Conservation (phyloP, 2,888 invertebrate genomes). For the Drosophila cracens region DNA sequence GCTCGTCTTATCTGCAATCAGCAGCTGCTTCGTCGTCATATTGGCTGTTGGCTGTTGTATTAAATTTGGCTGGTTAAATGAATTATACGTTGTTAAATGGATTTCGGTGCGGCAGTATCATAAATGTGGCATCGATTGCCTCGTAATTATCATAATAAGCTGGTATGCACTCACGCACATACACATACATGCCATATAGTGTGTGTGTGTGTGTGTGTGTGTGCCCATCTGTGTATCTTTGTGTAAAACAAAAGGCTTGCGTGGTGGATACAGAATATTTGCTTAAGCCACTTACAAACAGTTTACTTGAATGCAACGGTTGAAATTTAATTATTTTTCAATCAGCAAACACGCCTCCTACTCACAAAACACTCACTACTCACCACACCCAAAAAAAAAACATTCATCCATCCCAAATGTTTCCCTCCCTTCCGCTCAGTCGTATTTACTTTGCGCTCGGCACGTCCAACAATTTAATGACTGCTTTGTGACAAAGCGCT, state of each 20-base stretch:
- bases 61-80: slow-evolving; percentile 41
- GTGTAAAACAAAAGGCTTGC: slow-evolving; percentile 23
- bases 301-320: slow-evolving; percentile 8
- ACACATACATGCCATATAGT: neutral
- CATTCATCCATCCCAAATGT: neutral
- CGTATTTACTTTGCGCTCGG: slow-evolving; percentile 32
- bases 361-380: neutral
- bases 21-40: slow-evolving; percentile 9
- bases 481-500: slow-evolving; percentile 37
- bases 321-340: slow-evolving; percentile 39
- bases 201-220: neutral
- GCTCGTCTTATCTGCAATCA: slow-evolving; percentile 39
- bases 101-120: slow-evolving; percentile 43
- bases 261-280: slow-evolving; percentile 32
- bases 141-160: slow-evolving; percentile 64
- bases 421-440: neutral
- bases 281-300: slow-evolving; percentile 33
- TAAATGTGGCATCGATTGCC: slow-evolving; percentile 59
- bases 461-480: slow-evolving; percentile 41
- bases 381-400: neutral
- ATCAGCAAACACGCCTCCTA: slow-evolving; percentile 13
- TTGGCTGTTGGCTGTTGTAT: neutral
- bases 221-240: neutral
- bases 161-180: slow-evolving; percentile 14
- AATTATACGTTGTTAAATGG: slow-evolving; percentile 59